phyloP scores from a whole-genome alignment of 2,888 invertebrate genomes.

The Platycnemis pennipes region DNA sequence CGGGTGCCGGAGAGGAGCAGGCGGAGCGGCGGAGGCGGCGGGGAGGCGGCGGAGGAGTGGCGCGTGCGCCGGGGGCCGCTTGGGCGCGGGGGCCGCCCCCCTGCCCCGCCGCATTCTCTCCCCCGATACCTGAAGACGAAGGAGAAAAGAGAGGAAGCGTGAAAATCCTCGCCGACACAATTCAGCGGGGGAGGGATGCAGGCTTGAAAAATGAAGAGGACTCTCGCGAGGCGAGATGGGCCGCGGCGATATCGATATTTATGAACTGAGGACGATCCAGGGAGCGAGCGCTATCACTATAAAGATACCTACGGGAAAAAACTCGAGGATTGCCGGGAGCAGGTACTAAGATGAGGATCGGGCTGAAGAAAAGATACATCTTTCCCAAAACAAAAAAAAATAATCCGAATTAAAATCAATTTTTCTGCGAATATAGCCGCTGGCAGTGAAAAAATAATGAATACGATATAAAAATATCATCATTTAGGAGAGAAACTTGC shows the following conservation, averaged over 20 bases:
- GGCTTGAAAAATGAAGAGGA: background rate
- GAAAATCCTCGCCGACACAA: background rate
- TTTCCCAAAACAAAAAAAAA: no score
- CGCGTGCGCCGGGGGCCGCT: slow-evolving; percentile 25
- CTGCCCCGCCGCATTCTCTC: slow-evolving; percentile 52
- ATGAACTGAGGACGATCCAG: background rate
- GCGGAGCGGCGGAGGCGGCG: background rate
- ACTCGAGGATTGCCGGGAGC: background rate
- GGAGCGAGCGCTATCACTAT: background rate
- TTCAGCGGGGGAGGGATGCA: background rate
- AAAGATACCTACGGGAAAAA: background rate
- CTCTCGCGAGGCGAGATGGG: background rate
- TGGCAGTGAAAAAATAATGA: no score
- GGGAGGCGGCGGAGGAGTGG: background rate
- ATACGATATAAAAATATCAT: no score
- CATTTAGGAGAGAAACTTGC: no score
- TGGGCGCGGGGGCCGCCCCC: slow-evolving; percentile 55
- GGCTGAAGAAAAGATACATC: no score
- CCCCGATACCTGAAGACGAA: slow-evolving; percentile 34
- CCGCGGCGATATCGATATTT: background rate
- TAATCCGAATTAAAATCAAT: no score
- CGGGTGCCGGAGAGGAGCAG: background rate
- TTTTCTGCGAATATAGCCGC: no score
- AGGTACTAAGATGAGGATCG: no score
- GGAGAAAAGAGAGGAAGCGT: background rate